Conservation (phyloP, 2,797 vertebrate species). For the Dryobates pubescens region DNA sequence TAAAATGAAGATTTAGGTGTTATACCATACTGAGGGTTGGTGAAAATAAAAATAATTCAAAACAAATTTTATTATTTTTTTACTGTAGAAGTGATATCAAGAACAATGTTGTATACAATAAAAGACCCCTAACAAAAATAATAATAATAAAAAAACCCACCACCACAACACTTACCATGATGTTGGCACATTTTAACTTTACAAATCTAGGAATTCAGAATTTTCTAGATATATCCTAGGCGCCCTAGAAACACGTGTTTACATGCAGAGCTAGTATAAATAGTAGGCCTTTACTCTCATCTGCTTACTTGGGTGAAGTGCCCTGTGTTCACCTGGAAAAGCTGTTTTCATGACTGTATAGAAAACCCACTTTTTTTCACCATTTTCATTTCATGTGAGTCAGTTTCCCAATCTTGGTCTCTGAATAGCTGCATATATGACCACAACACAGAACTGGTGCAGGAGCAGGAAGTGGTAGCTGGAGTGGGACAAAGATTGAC, state of each 20-base stretch:
- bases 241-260: not conserved
- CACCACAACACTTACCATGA: not conserved
- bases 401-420: not conserved
- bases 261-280: not conserved
- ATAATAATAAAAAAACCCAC: too few species aligned
- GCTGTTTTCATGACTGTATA: not conserved
- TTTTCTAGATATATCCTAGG: not conserved
- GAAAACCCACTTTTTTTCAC: not conserved
- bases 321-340: not conserved
- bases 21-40: not conserved
- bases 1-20: not conserved
- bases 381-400: not conserved
- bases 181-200: not conserved
- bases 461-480: not conserved
- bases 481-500: not conserved
- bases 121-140: not conserved
- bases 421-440: not conserved
- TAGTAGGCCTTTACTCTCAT: not conserved
- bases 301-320: not conserved
- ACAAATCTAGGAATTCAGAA: not conserved
- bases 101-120: not conserved
- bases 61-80: not conserved
- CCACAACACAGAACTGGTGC: not conserved
- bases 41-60: not conserved
- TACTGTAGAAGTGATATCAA: not conserved